Percentiles rank a stretch among this genome's conserved stretches.
These are phyloP conservation scores for Acanthoscelides obtectus DNA, from an alignment of 2,888 invertebrate genomes.

Conservation along the genomic window DNA sequence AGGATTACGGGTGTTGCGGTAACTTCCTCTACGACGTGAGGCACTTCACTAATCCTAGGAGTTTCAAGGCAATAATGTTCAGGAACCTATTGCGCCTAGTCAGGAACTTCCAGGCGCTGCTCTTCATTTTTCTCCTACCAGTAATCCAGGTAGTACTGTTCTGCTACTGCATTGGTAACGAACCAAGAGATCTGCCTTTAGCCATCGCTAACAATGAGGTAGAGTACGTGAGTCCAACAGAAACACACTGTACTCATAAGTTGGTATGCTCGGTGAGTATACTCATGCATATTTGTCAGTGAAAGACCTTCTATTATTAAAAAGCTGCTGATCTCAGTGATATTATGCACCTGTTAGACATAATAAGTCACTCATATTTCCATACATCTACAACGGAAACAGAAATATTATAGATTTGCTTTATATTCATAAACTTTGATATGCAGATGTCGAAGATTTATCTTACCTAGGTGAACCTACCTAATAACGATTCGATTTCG, in stretches of 20 bases:
- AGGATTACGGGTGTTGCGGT: neutral
- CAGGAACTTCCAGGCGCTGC: slow-evolving; percentile 88
- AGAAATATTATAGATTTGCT: no score
- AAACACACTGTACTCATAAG: neutral
- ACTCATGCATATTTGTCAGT: no score
- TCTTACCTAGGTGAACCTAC: no score
- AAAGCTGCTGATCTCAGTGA: no score
- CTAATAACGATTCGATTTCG: no score
- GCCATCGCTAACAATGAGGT: slow-evolving; percentile 73
- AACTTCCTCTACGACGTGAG: neutral
- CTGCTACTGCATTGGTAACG: slow-evolving; percentile 86
- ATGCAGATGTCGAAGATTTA: no score
- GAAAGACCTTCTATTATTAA: no score
- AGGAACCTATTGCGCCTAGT: slow-evolving; percentile 90
- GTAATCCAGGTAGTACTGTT: slow-evolving; percentile 89
- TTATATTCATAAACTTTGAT: no score
- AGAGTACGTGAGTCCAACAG: slow-evolving; percentile 32
- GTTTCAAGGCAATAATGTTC: slow-evolving; percentile 76
- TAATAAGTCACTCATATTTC: no score
- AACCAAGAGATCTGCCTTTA: slow-evolving; percentile 75
- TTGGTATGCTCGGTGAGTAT: neutral
- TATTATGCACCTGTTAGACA: no score
- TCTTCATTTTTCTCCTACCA: slow-evolving; percentile 89
- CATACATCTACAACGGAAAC: no score
- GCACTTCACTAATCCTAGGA: slow-evolving; percentile 73